These are phyloP conservation scores for Tetragonula clypearis DNA, from an alignment of 1,140 invertebrate species.

Conservation along the genomic window DNA sequence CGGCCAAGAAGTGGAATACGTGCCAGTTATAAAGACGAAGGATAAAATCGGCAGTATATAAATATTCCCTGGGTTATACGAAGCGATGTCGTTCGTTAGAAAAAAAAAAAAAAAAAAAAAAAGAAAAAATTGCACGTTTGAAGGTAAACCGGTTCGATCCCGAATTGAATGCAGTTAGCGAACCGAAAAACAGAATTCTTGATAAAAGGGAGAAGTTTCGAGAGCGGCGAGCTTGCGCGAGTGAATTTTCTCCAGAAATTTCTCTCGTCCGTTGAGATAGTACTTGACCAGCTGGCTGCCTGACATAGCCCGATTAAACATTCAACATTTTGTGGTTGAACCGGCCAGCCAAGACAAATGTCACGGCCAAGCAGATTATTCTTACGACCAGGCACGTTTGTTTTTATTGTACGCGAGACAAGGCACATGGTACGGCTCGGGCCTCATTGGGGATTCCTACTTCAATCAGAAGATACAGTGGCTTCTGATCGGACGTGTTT, in stretches of 20 bases:
- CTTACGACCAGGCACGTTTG: background rate
- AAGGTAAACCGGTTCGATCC: too few species aligned
- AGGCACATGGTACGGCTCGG: background rate
- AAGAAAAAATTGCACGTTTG: background rate
- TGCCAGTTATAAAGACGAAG: background rate
- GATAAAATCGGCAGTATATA: background rate
- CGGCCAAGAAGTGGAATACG: background rate
- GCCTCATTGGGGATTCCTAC: background rate
- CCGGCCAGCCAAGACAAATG: slow-evolving; percentile 4
- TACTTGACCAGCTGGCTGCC: background rate
- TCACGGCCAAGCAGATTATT: slow-evolving; percentile 42
- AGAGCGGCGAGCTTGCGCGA: background rate
- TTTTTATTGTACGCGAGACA: slow-evolving; percentile 25
- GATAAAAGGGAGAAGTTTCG: background rate
- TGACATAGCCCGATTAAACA: slow-evolving; percentile 48
- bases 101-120: background rate
- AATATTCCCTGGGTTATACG: background rate
- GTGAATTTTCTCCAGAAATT: slow-evolving; percentile 43
- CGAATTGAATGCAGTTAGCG: background rate
- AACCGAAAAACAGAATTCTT: background rate
- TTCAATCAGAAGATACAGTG: background rate
- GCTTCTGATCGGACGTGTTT: background rate
- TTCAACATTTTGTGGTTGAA: slow-evolving; percentile 57
- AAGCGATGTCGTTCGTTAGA: background rate
- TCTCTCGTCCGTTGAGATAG: background rate